Evolutionary conservation across 2,797 vertebrate genomes (phyloP).

Genomic region (Hapalemur alaotrensis): DNA sequence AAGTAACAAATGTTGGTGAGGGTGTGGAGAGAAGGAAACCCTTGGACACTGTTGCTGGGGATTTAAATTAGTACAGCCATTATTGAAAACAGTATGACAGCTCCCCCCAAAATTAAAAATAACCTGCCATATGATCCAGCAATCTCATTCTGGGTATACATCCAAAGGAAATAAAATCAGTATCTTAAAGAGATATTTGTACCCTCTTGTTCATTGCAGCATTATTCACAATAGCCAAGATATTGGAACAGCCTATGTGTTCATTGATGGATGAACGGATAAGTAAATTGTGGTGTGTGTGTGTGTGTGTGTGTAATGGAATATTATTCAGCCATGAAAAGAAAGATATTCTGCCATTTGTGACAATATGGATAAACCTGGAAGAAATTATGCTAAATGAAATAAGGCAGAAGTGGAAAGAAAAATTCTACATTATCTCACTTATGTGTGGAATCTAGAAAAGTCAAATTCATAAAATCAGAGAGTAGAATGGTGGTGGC

Average conservation of each 20-base stretch:
- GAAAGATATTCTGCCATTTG: not conserved
- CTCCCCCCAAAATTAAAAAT: not conserved
- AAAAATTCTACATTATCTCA: not conserved
- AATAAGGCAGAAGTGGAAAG: not conserved
- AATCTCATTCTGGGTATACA: not conserved
- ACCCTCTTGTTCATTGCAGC: not conserved
- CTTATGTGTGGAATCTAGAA: not conserved
- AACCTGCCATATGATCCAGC: not conserved
- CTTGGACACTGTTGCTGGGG: not conserved
- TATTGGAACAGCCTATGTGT: not conserved
- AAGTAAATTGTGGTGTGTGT: not conserved
- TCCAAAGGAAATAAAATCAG: not conserved
- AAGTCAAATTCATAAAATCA: not conserved
- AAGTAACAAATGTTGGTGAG: not conserved
- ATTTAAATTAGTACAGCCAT: not conserved
- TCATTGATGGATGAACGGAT: not conserved
- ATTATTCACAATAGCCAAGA: not conserved
- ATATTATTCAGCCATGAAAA: not conserved
- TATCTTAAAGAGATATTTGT: not conserved
- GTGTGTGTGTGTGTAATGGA: not conserved
- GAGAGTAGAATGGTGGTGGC: not conserved
- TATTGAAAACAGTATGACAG: not conserved
- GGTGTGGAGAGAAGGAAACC: not conserved
- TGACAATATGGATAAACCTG: not conserved
- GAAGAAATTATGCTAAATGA: not conserved